These are phyloP conservation scores for Limnephilus rhombicus DNA, from an alignment of 2,888 invertebrate genomes.

Conservation along the genomic window DNA sequence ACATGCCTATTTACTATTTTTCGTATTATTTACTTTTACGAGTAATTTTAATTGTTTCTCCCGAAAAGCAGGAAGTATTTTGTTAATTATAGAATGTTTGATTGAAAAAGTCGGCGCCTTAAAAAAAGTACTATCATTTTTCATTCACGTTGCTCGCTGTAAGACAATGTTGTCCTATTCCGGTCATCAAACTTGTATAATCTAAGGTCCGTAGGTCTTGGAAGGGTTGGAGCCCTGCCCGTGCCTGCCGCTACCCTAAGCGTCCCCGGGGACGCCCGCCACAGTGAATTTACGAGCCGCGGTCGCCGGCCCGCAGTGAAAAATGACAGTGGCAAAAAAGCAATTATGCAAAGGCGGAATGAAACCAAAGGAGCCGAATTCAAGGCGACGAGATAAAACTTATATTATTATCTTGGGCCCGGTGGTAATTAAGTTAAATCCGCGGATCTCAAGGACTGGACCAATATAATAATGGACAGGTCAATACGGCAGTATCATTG, in stretches of 20 bases:
- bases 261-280: neutral
- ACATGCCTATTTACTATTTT: no score
- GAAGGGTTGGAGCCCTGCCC: neutral
- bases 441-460: neutral
- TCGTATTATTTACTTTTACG: no score
- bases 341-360: constrained; percentile 46
- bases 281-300: constrained; percentile 42
- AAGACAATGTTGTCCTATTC: neutral
- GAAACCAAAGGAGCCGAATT: neutral
- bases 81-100: no score
- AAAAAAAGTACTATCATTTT: no score
- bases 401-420: constrained; percentile 1
- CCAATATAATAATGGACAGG: neutral
- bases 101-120: no score
- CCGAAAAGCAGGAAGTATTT: no score
- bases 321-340: constrained; percentile 53
- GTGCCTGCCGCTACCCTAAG: neutral
- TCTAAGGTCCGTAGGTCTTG: neutral
- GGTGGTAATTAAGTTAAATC: neutral
- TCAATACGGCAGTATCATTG: no score
- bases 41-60: no score
- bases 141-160: no score
- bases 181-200: constrained; percentile 2
- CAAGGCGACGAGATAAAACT: constrained; percentile 12
- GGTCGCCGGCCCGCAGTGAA: constrained; percentile 44